phyloP scores from a whole-genome alignment of 2,113 vertebrate genomes.

The Oxygymnocypris stewartii region DNA sequence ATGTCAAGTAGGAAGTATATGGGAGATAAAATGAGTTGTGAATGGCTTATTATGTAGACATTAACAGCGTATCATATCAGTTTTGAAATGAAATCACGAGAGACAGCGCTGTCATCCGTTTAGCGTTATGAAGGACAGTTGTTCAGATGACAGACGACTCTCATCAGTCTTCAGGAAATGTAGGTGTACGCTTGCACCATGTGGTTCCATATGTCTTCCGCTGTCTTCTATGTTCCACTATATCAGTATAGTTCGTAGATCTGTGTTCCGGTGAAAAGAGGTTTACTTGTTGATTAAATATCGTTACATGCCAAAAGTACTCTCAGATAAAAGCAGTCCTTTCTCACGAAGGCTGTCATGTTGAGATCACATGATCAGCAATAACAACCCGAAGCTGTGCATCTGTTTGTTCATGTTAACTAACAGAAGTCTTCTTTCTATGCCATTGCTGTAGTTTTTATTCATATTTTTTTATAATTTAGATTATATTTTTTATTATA shows the following conservation, averaged over 20 bases:
- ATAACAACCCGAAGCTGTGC: not conserved
- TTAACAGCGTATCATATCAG: not conserved
- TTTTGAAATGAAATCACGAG: not conserved
- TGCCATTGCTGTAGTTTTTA: not conserved
- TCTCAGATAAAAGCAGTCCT: not conserved
- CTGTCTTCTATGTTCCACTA: not conserved
- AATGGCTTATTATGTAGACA: not conserved
- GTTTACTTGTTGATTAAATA: not conserved
- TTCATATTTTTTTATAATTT: not conserved
- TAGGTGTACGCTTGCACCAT: not conserved
- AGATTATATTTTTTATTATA: not conserved
- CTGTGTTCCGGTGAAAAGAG: not conserved
- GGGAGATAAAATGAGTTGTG: not conserved
- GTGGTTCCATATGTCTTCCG: slow-evolving; percentile 17
- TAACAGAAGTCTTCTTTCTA: not conserved
- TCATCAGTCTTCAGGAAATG: slow-evolving; percentile 27
- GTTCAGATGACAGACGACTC: not conserved
- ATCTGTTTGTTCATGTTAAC: not conserved
- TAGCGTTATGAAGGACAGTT: not conserved
- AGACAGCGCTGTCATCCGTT: not conserved
- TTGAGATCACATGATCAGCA: not conserved
- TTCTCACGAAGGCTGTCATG: not conserved
- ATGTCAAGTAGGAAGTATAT: not conserved
- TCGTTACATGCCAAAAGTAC: not conserved
- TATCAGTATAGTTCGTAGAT: not conserved